Conservation (phyloP, 1,140 invertebrate genomes). For the Heterodera carotae region DNA sequence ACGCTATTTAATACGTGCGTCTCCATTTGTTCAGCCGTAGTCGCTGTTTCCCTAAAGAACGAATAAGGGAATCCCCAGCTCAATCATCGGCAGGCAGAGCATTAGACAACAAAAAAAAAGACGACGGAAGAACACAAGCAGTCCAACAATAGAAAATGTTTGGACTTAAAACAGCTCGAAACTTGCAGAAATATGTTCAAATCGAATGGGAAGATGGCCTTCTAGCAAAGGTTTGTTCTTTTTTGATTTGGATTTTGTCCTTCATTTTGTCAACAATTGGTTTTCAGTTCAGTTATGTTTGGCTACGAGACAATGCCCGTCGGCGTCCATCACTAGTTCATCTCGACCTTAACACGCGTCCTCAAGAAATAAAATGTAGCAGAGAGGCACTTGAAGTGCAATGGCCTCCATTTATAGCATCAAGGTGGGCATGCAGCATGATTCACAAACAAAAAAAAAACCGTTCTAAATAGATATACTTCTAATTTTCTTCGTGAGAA, state of each 20-base stretch:
- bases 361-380: slow-evolving; percentile 37
- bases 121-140: not conserved
- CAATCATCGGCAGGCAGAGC: not conserved
- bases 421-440: slow-evolving; percentile 13
- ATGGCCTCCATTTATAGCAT: slow-evolving; percentile 41
- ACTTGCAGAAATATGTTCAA: slow-evolving; percentile 40
- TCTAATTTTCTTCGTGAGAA: slow-evolving; percentile 45
- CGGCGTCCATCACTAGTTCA: slow-evolving; percentile 42
- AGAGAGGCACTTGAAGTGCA: slow-evolving; percentile 34
- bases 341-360: slow-evolving; percentile 41
- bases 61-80: not conserved
- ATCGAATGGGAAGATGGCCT: slow-evolving; percentile 50
- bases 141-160: slow-evolving; percentile 28
- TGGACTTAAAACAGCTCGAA: slow-evolving; percentile 36
- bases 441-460: not conserved
- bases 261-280: not conserved
- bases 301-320: slow-evolving; percentile 40
- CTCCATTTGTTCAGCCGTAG: not conserved
- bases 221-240: slow-evolving; percentile 18
- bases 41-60: not conserved
- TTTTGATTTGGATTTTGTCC: not conserved
- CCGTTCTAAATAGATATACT: slow-evolving; percentile 36
- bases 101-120: too few relatives aligned
- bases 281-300: slow-evolving; percentile 41
- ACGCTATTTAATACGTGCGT: not conserved